Conservation (phyloP, 2,113 vertebrate species). For the Myxocyprinus asiaticus region DNA sequence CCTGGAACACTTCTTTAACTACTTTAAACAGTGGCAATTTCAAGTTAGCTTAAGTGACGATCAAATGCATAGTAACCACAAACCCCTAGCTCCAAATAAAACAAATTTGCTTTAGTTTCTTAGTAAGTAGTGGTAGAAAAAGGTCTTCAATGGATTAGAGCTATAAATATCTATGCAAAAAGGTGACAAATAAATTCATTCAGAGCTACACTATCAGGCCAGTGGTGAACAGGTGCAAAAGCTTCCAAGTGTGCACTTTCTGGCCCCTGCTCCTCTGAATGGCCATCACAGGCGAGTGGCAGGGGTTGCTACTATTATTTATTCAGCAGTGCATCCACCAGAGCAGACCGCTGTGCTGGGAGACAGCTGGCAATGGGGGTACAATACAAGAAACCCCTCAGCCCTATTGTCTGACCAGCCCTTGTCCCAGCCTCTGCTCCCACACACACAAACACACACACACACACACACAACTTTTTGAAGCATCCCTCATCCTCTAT, state of each 20-base stretch:
- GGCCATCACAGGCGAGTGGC: conserved; percentile 73
- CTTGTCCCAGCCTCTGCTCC: conserved; percentile 30
- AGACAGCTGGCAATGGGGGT: conserved; percentile 72
- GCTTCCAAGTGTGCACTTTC: conserved; percentile 33
- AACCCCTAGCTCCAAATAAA: not conserved
- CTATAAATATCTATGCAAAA: not conserved
- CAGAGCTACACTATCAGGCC: conserved; percentile 56
- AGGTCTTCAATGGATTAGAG: not conserved
- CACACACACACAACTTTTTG: conserved; percentile 45
- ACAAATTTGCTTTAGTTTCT: too few relatives aligned
- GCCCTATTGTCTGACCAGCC: conserved; percentile 64
- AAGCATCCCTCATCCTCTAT: conserved; percentile 1
- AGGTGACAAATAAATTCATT: not conserved
- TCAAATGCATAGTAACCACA: not conserved
- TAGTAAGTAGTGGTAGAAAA: too few relatives aligned
- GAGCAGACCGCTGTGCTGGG: conserved; percentile 52
- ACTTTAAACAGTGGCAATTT: not conserved
- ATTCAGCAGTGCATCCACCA: conserved; percentile 73
- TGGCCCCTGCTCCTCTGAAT: conserved; percentile 44
- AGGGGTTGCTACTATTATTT: conserved; percentile 76
- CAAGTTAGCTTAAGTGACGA: conserved; percentile 8
- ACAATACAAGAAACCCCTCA: conserved; percentile 62
- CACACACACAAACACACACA: conserved; percentile 40
- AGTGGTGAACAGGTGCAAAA: conserved; percentile 58
- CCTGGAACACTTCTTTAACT: not conserved